Evolutionary conservation across 2,113 vertebrate species (phyloP).

Genomic region (Bambusicola thoracicus): DNA sequence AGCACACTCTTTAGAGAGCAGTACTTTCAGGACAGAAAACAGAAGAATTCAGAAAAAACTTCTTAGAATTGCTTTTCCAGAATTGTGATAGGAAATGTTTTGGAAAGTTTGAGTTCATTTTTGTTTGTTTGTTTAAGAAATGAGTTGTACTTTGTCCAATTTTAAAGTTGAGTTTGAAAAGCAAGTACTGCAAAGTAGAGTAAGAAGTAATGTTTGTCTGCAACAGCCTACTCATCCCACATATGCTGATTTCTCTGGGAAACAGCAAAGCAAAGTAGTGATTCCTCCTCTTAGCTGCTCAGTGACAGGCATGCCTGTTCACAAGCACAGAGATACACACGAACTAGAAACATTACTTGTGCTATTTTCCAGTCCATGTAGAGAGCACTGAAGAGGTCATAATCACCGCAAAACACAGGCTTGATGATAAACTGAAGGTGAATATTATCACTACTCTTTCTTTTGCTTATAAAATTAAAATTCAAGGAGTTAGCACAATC

Average conservation of each 20-base stretch:
- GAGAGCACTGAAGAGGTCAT: neutral
- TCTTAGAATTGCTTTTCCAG: neutral
- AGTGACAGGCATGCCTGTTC: neutral
- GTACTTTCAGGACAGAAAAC: neutral
- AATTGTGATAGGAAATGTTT: constrained; percentile 14
- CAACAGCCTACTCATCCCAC: constrained; percentile 5
- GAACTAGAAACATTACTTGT: neutral
- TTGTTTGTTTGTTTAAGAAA: neutral
- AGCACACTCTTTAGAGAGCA: constrained; percentile 26
- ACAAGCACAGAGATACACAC: neutral
- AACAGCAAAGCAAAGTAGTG: constrained; percentile 9
- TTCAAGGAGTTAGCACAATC: neutral
- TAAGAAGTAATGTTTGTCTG: neutral
- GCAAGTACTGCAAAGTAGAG: constrained; percentile 51
- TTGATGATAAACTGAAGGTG: neutral
- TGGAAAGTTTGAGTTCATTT: constrained; percentile 19
- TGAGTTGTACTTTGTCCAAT: constrained; percentile 33
- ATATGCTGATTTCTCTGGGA: neutral
- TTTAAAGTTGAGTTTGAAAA: constrained; percentile 24
- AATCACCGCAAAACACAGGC: neutral
- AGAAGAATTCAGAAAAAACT: constrained; percentile 21
- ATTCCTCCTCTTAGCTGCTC: neutral
- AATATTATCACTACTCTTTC: neutral
- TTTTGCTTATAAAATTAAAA: neutral
- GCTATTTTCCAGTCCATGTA: neutral